These are phyloP conservation scores for Bos indicus DNA, from an alignment of 2,113 vertebrate genomes.

Conservation along the genomic window DNA sequence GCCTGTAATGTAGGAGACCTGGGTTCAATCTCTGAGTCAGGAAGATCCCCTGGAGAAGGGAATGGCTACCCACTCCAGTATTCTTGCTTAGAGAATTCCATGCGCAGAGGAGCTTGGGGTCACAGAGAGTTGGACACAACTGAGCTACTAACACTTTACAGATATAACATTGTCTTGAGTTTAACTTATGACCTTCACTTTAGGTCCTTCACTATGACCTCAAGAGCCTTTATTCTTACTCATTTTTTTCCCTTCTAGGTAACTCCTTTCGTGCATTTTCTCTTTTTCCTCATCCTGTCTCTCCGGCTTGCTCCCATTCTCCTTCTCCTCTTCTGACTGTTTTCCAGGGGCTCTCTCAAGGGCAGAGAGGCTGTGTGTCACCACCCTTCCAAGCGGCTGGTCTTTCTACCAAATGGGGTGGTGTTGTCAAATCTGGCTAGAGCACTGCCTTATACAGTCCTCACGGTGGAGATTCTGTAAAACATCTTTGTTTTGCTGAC, in stretches of 20 bases:
- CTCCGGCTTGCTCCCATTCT: background rate
- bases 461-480: background rate
- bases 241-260: background rate
- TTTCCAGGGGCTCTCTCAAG: background rate
- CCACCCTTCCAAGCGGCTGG: background rate
- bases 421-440: background rate
- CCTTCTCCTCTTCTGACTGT: background rate
- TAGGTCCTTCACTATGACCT: background rate
- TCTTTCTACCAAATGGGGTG: background rate
- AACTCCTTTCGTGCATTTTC: background rate
- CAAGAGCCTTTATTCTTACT: background rate
- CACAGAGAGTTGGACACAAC: background rate
- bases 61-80: no score
- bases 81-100: no score
- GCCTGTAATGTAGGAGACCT: no score
- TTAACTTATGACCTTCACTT: background rate
- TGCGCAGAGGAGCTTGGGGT: background rate
- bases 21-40: no score
- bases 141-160: background rate
- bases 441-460: background rate
- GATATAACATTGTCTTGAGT: background rate
- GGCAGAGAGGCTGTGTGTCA: background rate
- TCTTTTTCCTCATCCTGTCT: accelerated
- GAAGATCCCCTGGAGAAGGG: no score
- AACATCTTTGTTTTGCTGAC: background rate